Conservation (phyloP, 2,113 vertebrate species). For the rat (Rattus norvegicus) region DNA sequence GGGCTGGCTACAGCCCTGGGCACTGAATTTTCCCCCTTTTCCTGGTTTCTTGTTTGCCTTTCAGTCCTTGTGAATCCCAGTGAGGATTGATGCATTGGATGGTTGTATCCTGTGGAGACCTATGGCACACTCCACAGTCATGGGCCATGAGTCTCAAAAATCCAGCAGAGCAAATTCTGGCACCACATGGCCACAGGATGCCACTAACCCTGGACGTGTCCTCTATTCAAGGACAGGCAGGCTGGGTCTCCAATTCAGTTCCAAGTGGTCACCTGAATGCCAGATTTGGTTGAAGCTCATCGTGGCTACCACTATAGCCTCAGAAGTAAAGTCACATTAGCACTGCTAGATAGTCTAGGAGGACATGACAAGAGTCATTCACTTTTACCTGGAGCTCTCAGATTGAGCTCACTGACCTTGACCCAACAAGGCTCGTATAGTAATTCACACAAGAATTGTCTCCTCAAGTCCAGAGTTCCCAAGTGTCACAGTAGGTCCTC, state of each 20-base stretch:
- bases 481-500: rapidly evolving
- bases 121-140: rapidly evolving
- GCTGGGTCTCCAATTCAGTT: background rate
- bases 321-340: rapidly evolving
- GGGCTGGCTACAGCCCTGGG: too few species aligned
- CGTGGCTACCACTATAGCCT: rapidly evolving
- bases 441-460: rapidly evolving
- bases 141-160: background rate
- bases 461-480: background rate
- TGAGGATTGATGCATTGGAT: too few species aligned
- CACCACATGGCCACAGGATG: rapidly evolving
- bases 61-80: background rate
- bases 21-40: background rate
- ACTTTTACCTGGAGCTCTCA: background rate
- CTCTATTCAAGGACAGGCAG: background rate
- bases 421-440: rapidly evolving
- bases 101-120: too few species aligned
- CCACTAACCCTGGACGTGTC: rapidly evolving
- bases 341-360: background rate
- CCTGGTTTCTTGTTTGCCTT: background rate
- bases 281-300: background rate
- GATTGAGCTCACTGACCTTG: background rate
- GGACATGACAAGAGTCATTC: rapidly evolving
- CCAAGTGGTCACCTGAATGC: background rate
- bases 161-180: background rate